A percentile compares a stretch with the other conserved stretches of the same genome.
Conservation (phyloP, 2,888 invertebrate species). For the Antheraea assamensis region DNA sequence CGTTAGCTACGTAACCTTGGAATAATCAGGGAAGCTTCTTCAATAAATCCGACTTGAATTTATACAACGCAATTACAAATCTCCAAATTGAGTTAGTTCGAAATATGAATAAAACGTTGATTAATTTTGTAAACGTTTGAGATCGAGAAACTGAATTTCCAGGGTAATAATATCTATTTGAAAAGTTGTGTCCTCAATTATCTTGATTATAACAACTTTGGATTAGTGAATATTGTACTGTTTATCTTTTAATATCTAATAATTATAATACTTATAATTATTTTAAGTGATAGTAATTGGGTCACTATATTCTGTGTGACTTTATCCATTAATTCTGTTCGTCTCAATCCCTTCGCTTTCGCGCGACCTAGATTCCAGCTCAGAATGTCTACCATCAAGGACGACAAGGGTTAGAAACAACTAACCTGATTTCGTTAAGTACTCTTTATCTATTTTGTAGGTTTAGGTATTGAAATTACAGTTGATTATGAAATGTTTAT, state of each 20-base stretch:
- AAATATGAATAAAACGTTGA: neutral
- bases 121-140: neutral
- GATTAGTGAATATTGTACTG: neutral
- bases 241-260: neutral
- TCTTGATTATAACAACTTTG: no score
- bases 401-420: conserved; percentile 38
- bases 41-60: conserved; percentile 45
- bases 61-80: neutral
- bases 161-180: neutral
- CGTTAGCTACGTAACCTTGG: conserved; percentile 61
- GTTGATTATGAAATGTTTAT: neutral
- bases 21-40: conserved; percentile 57
- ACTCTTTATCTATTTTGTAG: conserved; percentile 17
- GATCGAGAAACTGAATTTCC: neutral
- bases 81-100: neutral
- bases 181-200: no score
- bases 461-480: conserved; percentile 5
- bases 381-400: conserved; percentile 61
- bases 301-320: conserved; percentile 41
- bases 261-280: conserved; percentile 15
- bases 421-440: conserved; percentile 21
- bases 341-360: conserved; percentile 51
- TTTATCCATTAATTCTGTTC: conserved; percentile 34
- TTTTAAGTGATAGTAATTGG: conserved; percentile 40
- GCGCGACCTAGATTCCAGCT: conserved; percentile 60